These are phyloP conservation scores for Turritopsis dohrnii DNA, from an alignment of 30 jellyfish, hydroid and myxozoan genomes.

Conservation along the genomic window DNA sequence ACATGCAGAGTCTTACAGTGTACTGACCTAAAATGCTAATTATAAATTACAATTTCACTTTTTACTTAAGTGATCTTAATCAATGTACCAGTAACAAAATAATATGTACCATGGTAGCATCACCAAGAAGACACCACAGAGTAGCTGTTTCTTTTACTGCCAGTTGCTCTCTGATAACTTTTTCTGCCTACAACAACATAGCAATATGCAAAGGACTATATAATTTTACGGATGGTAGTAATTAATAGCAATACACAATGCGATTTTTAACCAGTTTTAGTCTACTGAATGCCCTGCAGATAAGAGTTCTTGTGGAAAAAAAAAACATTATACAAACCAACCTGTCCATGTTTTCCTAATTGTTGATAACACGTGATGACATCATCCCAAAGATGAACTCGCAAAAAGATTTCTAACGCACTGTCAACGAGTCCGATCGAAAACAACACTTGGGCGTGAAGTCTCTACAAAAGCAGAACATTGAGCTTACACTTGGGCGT, in stretches of 20 bases:
- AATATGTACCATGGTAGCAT: constrained; percentile 58
- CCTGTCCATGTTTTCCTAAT: constrained; percentile 89
- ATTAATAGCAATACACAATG: no score
- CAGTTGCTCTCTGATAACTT: constrained; percentile 55
- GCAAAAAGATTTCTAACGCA: constrained; percentile 79
- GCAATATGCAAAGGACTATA: background rate
- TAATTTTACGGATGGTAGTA: background rate
- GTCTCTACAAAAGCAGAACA: constrained; percentile 32
- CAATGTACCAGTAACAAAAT: background rate
- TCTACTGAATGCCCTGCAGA: no score
- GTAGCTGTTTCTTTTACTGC: constrained; percentile 63
- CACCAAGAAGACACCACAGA: constrained; percentile 89
- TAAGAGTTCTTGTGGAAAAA: background rate
- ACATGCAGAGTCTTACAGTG: background rate
- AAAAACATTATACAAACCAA: background rate
- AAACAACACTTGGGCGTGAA: constrained; percentile 60
- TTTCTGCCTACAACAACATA: constrained; percentile 55
- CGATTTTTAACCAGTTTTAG: no score
- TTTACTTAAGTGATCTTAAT: background rate
- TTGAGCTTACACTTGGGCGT: constrained; percentile 38
- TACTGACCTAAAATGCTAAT: background rate
- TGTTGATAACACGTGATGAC: constrained; percentile 68
- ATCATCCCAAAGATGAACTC: constrained; percentile 89
- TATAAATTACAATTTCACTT: no score
- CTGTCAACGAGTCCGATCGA: constrained; percentile 81